Evolutionary conservation across 2,113 vertebrate genomes (phyloP).

Genomic region (Daboia siamensis): DNA sequence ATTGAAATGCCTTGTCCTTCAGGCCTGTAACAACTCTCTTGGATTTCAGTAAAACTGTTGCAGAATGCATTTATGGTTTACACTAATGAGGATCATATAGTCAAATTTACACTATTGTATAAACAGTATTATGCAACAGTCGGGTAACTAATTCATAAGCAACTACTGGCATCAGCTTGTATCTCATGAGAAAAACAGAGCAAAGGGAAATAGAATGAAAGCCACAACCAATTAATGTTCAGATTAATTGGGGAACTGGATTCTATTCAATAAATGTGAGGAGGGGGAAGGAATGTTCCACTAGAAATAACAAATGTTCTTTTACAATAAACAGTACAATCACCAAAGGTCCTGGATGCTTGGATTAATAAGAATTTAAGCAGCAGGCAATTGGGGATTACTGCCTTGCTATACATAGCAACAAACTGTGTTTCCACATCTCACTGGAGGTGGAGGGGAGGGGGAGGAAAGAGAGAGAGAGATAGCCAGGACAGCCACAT

Average conservation of each 20-base stretch:
- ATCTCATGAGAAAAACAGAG: background rate
- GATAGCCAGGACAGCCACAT: background rate
- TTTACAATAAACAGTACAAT: background rate
- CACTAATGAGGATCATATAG: background rate
- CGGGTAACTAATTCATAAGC: background rate
- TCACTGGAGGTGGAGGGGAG: background rate
- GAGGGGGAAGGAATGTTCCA: background rate
- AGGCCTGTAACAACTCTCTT: background rate
- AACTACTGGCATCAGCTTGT: background rate
- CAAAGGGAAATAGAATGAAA: background rate
- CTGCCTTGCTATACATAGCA: background rate
- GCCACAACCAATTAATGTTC: background rate
- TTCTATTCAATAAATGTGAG: background rate
- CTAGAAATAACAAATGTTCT: slow-evolving; percentile 4
- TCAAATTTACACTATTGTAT: background rate
- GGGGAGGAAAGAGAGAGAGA: background rate
- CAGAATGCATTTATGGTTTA: background rate
- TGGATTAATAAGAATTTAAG: slow-evolving; percentile 23
- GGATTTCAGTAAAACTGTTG: background rate
- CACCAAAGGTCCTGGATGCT: background rate
- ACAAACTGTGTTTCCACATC: background rate
- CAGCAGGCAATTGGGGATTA: slow-evolving; percentile 13
- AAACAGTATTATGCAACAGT: background rate
- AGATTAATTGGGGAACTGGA: background rate
- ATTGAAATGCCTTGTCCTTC: background rate